Conservation (phyloP, 2,888 invertebrate species). For the Eupithecia inturbata region DNA sequence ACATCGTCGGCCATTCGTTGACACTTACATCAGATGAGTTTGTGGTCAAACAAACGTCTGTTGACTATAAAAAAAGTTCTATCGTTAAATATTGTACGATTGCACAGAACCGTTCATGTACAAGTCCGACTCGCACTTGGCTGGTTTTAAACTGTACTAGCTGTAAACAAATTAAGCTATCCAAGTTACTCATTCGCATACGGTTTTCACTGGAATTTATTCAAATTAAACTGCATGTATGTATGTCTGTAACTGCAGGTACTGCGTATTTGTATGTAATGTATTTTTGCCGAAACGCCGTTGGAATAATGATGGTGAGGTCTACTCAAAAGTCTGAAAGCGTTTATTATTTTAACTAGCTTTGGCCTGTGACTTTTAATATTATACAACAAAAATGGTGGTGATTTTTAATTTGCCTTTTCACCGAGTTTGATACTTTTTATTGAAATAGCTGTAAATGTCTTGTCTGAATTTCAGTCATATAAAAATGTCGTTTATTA, state of each 20-base stretch:
- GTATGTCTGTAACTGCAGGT: slow-evolving; percentile 3
- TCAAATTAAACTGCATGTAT: slow-evolving; percentile 26
- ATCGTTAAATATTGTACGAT: not conserved
- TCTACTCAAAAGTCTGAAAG: not conserved
- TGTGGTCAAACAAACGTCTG: too few relatives aligned
- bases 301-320: slow-evolving; percentile 31
- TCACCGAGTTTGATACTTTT: too few relatives aligned
- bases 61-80: too few relatives aligned
- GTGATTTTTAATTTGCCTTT: too few relatives aligned
- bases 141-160: not conserved
- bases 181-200: slow-evolving; percentile 27
- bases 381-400: too few relatives aligned
- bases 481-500: too few relatives aligned
- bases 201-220: slow-evolving; percentile 38
- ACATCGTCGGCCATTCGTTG: too few relatives aligned
- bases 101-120: not conserved
- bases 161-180: slow-evolving; percentile 7
- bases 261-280: slow-evolving; percentile 26
- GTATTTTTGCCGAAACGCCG: slow-evolving; percentile 27
- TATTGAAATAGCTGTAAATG: too few relatives aligned
- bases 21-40: too few relatives aligned
- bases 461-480: too few relatives aligned
- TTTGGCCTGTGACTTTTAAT: not conserved
- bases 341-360: slow-evolving; percentile 4
- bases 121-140: not conserved